phyloP scores from a whole-genome alignment of 2,113 vertebrate genomes.

The Sardina pilchardus region DNA sequence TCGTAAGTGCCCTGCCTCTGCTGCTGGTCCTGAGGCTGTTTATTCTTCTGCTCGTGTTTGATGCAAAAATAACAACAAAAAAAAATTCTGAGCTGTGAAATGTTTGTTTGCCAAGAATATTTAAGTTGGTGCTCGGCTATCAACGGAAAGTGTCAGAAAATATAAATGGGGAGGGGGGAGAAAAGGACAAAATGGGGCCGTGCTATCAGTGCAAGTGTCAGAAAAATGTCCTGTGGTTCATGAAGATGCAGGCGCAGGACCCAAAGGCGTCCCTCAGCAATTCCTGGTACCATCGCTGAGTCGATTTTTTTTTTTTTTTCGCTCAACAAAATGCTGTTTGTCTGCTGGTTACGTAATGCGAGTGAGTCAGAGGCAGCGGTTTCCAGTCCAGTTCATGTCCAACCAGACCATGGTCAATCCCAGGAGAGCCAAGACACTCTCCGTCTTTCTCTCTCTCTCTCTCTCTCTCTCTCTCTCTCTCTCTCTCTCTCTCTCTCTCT shows the following conservation, averaged over 20 bases:
- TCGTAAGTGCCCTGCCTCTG: constrained; percentile 36
- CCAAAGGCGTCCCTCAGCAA: neutral
- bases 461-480: neutral
- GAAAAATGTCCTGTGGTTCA: neutral
- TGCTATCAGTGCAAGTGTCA: neutral
- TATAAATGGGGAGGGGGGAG: neutral
- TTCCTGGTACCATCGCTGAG: constrained; percentile 33
- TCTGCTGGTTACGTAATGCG: constrained; percentile 49
- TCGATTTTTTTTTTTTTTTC: constrained; percentile 35
- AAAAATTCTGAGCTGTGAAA: neutral
- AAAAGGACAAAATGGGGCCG: neutral
- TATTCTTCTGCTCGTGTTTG: neutral
- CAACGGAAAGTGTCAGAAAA: neutral
- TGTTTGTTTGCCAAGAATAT: neutral
- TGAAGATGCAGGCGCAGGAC: neutral
- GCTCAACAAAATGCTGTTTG: constrained; percentile 46
- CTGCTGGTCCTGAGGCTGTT: constrained; percentile 33
- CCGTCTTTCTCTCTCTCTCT: neutral
- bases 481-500: constrained; percentile 17
- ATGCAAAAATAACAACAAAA: too few relatives aligned
- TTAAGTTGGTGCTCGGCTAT: neutral
- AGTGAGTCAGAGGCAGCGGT: constrained; percentile 48
- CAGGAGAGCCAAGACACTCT: constrained; percentile 30
- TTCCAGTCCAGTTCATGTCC: constrained; percentile 51
- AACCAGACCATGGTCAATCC: constrained; percentile 46